Evolutionary conservation across 2,797 vertebrate species (phyloP).

Genomic region (Rhinichthys osculus): DNA sequence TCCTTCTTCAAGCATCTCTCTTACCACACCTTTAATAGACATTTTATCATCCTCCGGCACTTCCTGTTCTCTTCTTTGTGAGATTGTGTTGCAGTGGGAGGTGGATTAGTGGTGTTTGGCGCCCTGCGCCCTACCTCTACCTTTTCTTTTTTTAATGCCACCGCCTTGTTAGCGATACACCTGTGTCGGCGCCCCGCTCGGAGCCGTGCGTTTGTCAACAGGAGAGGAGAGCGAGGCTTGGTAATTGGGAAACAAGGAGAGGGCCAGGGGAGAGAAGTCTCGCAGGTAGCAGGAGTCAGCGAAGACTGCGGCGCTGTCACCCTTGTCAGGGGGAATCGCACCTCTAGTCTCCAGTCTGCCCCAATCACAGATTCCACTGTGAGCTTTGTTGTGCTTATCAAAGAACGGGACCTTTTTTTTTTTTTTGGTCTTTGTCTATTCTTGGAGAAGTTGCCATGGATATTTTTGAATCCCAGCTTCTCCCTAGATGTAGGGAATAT

Average conservation of each 20-base stretch:
- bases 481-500: constrained; percentile 48
- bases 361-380: constrained; percentile 56
- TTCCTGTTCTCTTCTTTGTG: constrained; percentile 64
- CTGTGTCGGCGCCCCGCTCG: constrained; percentile 65
- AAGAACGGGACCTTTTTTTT: constrained; percentile 59
- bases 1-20: constrained; percentile 21
- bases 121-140: constrained; percentile 65
- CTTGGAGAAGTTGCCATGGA: constrained; percentile 54
- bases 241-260: constrained; percentile 76
- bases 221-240: constrained; percentile 67
- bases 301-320: constrained; percentile 62
- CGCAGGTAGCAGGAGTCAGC: constrained; percentile 57
- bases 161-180: constrained; percentile 77
- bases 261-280: constrained; percentile 56
- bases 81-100: constrained; percentile 46
- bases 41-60: constrained; percentile 39
- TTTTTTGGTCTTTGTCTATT: constrained; percentile 56
- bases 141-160: constrained; percentile 68
- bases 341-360: constrained; percentile 61
- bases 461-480: constrained; percentile 49
- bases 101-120: constrained; percentile 57
- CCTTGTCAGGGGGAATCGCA: constrained; percentile 64
- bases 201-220: constrained; percentile 75
- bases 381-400: constrained; percentile 55
- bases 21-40: constrained; percentile 55